A percentile compares a stretch with the other conserved stretches of the same genome.
Evolutionary conservation across 1,140 invertebrate genomes (phyloP).

Genomic region (Lerema accius): DNA sequence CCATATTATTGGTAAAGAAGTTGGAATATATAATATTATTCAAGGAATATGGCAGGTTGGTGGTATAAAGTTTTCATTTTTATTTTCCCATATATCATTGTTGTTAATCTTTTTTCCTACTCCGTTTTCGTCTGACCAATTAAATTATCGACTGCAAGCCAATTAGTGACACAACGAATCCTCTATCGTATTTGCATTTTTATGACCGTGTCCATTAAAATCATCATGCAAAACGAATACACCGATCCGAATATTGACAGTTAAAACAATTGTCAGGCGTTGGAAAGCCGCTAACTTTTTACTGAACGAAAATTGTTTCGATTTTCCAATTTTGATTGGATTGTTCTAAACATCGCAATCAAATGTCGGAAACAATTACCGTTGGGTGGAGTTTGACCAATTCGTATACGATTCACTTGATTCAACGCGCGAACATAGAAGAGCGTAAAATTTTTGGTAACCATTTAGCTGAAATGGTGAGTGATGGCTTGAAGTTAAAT

Average conservation of each 20-base stretch:
- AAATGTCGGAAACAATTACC: conserved; percentile 29
- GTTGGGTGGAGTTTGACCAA: conserved; percentile 10
- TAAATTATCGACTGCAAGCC: not conserved
- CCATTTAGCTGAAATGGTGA: too few species aligned
- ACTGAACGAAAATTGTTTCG: conserved; percentile 19
- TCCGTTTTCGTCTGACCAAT: not conserved
- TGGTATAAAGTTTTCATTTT: too few species aligned
- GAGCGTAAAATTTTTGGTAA: not conserved
- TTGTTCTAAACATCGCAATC: conserved; percentile 31
- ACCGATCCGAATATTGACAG: conserved; percentile 20
- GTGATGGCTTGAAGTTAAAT: too few species aligned
- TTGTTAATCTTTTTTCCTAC: not conserved
- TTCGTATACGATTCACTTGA: conserved; percentile 15
- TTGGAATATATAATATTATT: too few species aligned
- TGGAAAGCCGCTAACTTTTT: conserved; percentile 13
- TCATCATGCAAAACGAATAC: conserved; percentile 20
- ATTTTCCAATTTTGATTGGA: conserved; percentile 24
- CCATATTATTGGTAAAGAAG: too few species aligned
- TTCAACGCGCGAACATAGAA: not conserved
- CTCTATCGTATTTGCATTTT: conserved; percentile 14
- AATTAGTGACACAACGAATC: conserved; percentile 1
- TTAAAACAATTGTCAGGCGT: conserved; percentile 29
- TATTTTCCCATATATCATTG: too few species aligned
- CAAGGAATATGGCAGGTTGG: too few species aligned
- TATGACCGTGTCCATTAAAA: conserved; percentile 10